A percentile compares a stretch with the other conserved stretches of the same genome.
These are phyloP conservation scores for Tenodera sinensis DNA, from an alignment of 2,888 invertebrate species.

Conservation along the genomic window DNA sequence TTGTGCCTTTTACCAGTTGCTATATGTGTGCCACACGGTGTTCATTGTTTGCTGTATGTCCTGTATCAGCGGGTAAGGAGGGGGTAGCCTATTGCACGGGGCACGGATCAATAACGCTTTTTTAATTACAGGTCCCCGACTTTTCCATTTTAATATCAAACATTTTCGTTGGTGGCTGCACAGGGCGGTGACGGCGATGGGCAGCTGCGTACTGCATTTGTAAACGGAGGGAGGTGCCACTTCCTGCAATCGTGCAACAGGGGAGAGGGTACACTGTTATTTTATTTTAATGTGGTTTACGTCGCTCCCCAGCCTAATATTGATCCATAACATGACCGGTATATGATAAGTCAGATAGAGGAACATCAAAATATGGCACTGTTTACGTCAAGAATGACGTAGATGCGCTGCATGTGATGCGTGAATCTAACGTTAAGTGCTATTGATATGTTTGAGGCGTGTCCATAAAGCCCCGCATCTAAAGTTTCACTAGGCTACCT, in stretches of 20 bases:
- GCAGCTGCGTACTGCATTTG: neutral
- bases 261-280: neutral
- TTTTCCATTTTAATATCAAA: constrained; percentile 8
- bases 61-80: neutral
- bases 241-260: neutral
- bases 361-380: no score
- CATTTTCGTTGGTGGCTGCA: neutral
- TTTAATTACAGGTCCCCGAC: constrained; percentile 13
- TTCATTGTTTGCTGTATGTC: neutral
- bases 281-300: neutral
- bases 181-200: neutral
- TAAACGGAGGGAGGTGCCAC: neutral
- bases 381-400: no score
- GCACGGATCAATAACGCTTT: constrained; percentile 12
- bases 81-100: constrained; percentile 1
- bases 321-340: neutral
- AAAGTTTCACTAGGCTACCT: no score
- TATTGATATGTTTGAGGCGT: no score
- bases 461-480: no score
- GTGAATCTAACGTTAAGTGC: no score
- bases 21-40: neutral
- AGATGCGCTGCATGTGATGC: no score
- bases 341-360: neutral
- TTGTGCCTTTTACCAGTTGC: neutral
- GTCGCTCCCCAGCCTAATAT: neutral